Evolutionary conservation across 1,140 invertebrate genomes (phyloP).

Genomic region (Aplysia californica): DNA sequence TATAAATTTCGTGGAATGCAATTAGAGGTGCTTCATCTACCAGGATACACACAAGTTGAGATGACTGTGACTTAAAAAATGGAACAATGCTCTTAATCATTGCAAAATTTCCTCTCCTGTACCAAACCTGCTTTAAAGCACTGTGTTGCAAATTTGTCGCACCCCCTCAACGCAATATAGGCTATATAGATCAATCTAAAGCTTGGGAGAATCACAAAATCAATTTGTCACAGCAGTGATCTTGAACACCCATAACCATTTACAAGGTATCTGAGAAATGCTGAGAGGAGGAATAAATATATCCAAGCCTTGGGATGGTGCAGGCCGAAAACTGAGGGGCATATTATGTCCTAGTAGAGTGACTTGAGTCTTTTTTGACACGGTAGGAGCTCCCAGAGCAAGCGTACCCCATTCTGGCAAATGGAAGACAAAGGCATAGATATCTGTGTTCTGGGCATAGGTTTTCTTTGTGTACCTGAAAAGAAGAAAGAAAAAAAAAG

Average conservation of each 20-base stretch:
- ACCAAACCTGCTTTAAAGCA: too few relatives aligned
- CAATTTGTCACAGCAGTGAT: slow-evolving; percentile 1
- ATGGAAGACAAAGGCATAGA: slow-evolving; percentile 3
- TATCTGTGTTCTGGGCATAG: neutral
- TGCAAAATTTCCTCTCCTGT: too few relatives aligned
- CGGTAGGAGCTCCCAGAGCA: neutral
- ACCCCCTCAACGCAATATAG: too few relatives aligned
- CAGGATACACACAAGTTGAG: too few relatives aligned
- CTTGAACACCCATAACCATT: slow-evolving; percentile 20
- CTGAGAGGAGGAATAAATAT: neutral
- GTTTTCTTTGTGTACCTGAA: slow-evolving; percentile 21
- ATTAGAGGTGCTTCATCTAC: too few relatives aligned
- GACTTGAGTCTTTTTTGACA: neutral
- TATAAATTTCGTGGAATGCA: too few relatives aligned
- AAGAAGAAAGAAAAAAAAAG: too few relatives aligned
- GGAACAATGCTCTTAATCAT: too few relatives aligned
- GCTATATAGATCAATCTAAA: too few relatives aligned
- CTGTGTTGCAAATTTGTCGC: too few relatives aligned
- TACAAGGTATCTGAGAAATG: slow-evolving; percentile 7
- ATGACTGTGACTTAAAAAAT: too few relatives aligned
- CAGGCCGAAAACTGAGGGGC: neutral
- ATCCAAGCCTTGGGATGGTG: neutral
- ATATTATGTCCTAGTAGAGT: slow-evolving; percentile 10
- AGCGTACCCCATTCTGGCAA: neutral
- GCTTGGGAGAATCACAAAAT: too few relatives aligned